Evolutionary conservation across 1,140 invertebrate genomes (phyloP), one percentile per base, ranked within the genome.

Genomic region (Anastrepha obliqua): DNA sequence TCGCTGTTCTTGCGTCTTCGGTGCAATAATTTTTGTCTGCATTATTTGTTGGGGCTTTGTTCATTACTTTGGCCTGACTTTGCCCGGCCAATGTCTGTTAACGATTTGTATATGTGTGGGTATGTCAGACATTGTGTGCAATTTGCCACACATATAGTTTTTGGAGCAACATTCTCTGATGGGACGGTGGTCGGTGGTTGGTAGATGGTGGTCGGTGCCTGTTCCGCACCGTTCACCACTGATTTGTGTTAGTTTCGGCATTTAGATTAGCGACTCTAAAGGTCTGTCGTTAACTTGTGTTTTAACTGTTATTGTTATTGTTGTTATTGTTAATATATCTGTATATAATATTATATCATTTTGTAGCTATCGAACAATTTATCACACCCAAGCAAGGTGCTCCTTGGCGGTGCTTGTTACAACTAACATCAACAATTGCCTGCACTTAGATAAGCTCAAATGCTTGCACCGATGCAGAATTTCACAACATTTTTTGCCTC

Each of bases 31-130:
- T 65, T 42, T 70, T 20, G 65, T 29, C 65, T 70, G 39, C 13
- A 70, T 44, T 70, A 70, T 39, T 70, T 70, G 20, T 42, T 70
- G 65, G 42, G 65, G 65, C 65, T 70, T 29, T 70, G 65, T 70
- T 70, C 65, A 70, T 70, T 70, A 42, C 29, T 29, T 29, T 29
- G 29, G n/a, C 20, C 39, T 11, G 65, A 42, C 39, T 70, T 11
- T 39, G 64, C 29, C n/a, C 64, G n/a, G 39, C n/a, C 65, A 70
- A 70, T 70, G 13, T 39, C 9, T 70, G 39, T 44, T 13, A 39
- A 29, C 29, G 29, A 29, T 67, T 67, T 42, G 5, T 67, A 6
- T 70, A 13, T 70, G 65, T 39, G 9, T 29, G 29, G 29, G 29
- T 29, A 0, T 29, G 29, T 29, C 29, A 29, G 29, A 29, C 29